Evolutionary conservation across 2,797 vertebrate genomes (phyloP), one percentile per base, ranked within the genome.

Genomic region (Pampus argenteus): DNA sequence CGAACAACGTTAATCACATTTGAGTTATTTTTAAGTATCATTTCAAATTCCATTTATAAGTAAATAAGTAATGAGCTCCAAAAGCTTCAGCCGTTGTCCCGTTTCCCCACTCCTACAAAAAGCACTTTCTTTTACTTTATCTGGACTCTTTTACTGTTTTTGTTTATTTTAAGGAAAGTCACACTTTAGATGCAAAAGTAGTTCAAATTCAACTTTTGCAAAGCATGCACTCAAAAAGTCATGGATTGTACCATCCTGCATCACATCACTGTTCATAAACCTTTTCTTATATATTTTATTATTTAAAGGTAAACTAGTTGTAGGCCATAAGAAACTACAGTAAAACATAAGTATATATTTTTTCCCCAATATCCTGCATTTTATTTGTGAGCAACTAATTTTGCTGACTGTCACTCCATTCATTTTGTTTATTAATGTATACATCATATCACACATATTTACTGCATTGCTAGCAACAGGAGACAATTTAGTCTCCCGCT

Each of bases 31-130:
- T 78, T 83, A 58, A 55, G 77, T 42, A 74, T 81, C 55, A 77
- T 82, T 85, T 82, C 45, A 78, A 61, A 86, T 86, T 85, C 70
- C 76, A 85, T 82, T 69, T 80, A 87, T 61, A 82, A 74, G 62
- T 80, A 63, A 81, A 84, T 69, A 78, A 74, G 71, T 78, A 74
- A 84, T 65, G 47, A 56, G 49, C 67, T 82, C 48, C 55, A 36
- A 62, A 71, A 67, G 44, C 58, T 65, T 56, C 36, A 63, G 69
- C 60, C 15, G 2, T 54, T 70, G 63, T 57, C 20, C 22, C 20
- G 29, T 52, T 61, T 70, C 52, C 56, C 23, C 45, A 28, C 40
- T 52, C 54, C 22, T 28, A 55, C 29, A 44, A 45, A 34, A 20
- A 55, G 3, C 22, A 31, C 0, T 25, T 64, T 40, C 40, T 23